Percentiles rank a stretch among this genome's conserved stretches.
These are phyloP conservation scores for Zhuqinia jingwanae DNA, from an alignment of 2,888 invertebrate genomes.

Conservation along the genomic window DNA sequence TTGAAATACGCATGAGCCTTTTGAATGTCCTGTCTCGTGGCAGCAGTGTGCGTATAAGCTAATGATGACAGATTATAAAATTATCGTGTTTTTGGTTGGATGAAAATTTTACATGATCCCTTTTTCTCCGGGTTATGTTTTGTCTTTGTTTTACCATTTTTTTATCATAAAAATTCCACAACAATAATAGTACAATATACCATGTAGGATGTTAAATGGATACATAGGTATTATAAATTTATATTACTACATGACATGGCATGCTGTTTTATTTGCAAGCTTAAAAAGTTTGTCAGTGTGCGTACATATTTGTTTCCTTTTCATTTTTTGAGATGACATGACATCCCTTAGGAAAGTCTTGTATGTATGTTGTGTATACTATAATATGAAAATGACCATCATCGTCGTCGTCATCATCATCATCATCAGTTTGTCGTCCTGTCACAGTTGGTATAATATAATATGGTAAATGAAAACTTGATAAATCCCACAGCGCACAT, in stretches of 20 bases:
- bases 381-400: neutral
- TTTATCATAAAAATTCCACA: neutral
- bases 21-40: neutral
- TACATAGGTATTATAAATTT: neutral
- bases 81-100: neutral
- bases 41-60: slow-evolving; percentile 6
- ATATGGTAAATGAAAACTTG: slow-evolving; percentile 62
- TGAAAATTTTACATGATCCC: too few relatives aligned
- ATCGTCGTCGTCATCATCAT: neutral
- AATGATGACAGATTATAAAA: slow-evolving; percentile 1
- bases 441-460: slow-evolving; percentile 14
- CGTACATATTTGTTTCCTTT: neutral
- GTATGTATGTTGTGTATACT: neutral
- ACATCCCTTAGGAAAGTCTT: too few relatives aligned
- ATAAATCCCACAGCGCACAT: slow-evolving; percentile 54
- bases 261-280: too few relatives aligned
- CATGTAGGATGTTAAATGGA: slow-evolving; percentile 4
- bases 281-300: too few relatives aligned
- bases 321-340: slow-evolving; percentile 42
- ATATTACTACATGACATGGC: too few relatives aligned
- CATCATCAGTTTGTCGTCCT: neutral
- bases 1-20: neutral
- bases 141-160: neutral
- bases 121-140: slow-evolving; percentile 27
- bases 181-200: too few relatives aligned